A percentile compares a stretch with the other conserved stretches of the same genome.
Conservation (phyloP, 1,140 invertebrate species). For the Drosophila repleta region DNA sequence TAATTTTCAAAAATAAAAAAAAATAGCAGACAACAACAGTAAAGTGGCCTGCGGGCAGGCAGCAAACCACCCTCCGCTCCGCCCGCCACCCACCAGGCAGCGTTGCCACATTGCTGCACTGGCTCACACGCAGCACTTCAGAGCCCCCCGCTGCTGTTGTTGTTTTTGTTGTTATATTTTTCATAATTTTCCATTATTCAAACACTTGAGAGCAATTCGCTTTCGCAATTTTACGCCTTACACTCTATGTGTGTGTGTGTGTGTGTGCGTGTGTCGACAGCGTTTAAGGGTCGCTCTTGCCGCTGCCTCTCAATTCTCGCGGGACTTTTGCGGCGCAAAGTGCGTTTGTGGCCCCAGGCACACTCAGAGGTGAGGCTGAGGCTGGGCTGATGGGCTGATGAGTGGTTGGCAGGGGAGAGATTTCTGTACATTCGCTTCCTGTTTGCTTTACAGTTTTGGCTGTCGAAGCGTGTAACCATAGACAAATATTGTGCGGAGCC, state of each 20-base stretch:
- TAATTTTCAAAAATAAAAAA: slow-evolving; percentile 55
- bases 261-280: slow-evolving; percentile 28
- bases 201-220: slow-evolving; percentile 66
- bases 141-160: slow-evolving; percentile 1
- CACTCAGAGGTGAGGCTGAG: neutral
- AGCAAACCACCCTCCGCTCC: slow-evolving; percentile 14
- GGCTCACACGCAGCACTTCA: slow-evolving; percentile 37
- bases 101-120: slow-evolving; percentile 38
- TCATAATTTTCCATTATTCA: slow-evolving; percentile 82
- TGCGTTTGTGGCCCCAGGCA: slow-evolving; percentile 62
- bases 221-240: slow-evolving; percentile 44
- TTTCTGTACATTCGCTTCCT: slow-evolving; percentile 43
- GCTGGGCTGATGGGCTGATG: neutral
- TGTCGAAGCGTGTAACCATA: slow-evolving; percentile 80
- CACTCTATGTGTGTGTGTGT: slow-evolving; percentile 3
- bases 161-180: slow-evolving; percentile 75
- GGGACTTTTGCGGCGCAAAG: slow-evolving; percentile 68
- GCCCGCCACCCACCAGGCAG: slow-evolving; percentile 20
- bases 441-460: slow-evolving; percentile 82
- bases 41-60: slow-evolving; percentile 29
- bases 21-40: slow-evolving; percentile 45
- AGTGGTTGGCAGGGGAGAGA: slow-evolving; percentile 3
- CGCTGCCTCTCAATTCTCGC: slow-evolving; percentile 47
- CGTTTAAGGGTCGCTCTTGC: slow-evolving; percentile 43
- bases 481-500: slow-evolving; percentile 72